A percentile compares a stretch with the other conserved stretches of the same genome.
phyloP scores from a whole-genome alignment of 2,888 invertebrate genomes.

The Platerodrilus igneus region DNA sequence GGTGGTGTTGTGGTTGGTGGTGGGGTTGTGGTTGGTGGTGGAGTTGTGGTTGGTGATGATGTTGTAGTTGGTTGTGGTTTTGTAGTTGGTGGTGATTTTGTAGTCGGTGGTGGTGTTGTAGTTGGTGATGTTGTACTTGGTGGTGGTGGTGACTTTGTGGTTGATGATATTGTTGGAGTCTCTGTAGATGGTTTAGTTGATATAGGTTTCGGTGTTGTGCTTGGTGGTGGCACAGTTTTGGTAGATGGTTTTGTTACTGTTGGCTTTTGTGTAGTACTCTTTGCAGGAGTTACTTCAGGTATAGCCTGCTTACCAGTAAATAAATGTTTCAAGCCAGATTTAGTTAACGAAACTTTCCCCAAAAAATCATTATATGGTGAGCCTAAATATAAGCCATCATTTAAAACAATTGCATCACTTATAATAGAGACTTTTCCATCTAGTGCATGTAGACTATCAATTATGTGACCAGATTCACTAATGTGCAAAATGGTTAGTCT shows the following conservation, averaged over 20 bases:
- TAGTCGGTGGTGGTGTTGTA: conserved; percentile 11
- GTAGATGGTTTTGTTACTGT: too few relatives aligned
- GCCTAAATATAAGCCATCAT: conserved; percentile 62
- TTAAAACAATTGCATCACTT: conserved; percentile 64
- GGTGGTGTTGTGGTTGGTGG: conserved; percentile 19
- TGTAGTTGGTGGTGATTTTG: conserved; percentile 8
- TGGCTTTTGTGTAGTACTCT: too few relatives aligned
- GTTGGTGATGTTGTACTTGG: conserved; percentile 10
- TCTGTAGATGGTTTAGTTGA: conserved; percentile 9
- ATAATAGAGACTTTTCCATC: conserved; percentile 54
- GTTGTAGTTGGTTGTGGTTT: conserved; percentile 6
- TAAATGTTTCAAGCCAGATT: conserved; percentile 45
- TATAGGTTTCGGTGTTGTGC: not conserved
- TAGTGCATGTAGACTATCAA: conserved; percentile 62
- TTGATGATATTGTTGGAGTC: conserved; percentile 5
- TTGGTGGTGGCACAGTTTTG: too few relatives aligned
- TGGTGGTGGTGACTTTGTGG: conserved; percentile 4
- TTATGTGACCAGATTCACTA: conserved; percentile 67
- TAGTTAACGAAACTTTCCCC: conserved; percentile 58
- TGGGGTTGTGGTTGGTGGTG: conserved; percentile 12
- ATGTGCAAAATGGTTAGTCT: conserved; percentile 63
- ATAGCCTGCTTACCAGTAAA: conserved; percentile 8
- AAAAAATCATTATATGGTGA: conserved; percentile 64
- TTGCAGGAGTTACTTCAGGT: too few relatives aligned
- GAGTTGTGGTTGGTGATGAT: conserved; percentile 9